Conservation (phyloP, 1,140 invertebrate species). For the Drosophila simulans region DNA sequence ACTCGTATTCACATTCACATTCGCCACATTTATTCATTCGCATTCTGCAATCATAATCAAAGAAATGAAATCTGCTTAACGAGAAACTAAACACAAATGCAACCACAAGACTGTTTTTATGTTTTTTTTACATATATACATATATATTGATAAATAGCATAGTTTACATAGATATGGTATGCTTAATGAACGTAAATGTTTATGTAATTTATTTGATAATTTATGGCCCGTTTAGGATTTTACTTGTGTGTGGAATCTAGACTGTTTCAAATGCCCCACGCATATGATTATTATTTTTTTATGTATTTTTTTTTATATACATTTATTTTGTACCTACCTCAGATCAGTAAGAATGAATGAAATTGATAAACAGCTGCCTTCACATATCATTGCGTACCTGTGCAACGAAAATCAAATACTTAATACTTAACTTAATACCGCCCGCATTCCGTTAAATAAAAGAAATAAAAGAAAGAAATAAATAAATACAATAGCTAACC, state of each 20-base stretch:
- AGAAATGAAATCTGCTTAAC: slow-evolving; percentile 53
- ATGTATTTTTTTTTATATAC: slow-evolving; percentile 38
- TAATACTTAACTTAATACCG: slow-evolving; percentile 50
- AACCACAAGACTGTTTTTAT: slow-evolving; percentile 84
- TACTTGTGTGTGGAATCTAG: slow-evolving; percentile 36
- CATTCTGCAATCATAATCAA: slow-evolving; percentile 48
- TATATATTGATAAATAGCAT: slow-evolving; percentile 37
- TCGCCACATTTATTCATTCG: slow-evolving; percentile 62
- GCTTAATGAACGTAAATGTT: slow-evolving; percentile 39
- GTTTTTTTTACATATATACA: slow-evolving; percentile 47
- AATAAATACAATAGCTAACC: slow-evolving; percentile 4
- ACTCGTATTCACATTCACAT: slow-evolving; percentile 19
- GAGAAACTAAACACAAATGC: slow-evolving; percentile 83
- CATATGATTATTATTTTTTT: slow-evolving; percentile 33
- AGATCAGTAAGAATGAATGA: slow-evolving; percentile 50
- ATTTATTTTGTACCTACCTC: slow-evolving; percentile 49
- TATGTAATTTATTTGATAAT: slow-evolving; percentile 64
- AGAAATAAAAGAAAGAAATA: slow-evolving; percentile 8
- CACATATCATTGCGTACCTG: slow-evolving; percentile 73
- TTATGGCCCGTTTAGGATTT: slow-evolving; percentile 30
- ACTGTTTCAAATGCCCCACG: slow-evolving; percentile 54
- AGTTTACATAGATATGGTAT: slow-evolving; percentile 21
- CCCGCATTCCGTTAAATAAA: slow-evolving; percentile 69
- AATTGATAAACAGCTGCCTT: slow-evolving; percentile 50
- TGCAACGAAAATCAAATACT: slow-evolving; percentile 72